Base-by-base conservation (phyloP, 2,113 vertebrate genomes). In the Archocentrus centrarchus region DNA sequence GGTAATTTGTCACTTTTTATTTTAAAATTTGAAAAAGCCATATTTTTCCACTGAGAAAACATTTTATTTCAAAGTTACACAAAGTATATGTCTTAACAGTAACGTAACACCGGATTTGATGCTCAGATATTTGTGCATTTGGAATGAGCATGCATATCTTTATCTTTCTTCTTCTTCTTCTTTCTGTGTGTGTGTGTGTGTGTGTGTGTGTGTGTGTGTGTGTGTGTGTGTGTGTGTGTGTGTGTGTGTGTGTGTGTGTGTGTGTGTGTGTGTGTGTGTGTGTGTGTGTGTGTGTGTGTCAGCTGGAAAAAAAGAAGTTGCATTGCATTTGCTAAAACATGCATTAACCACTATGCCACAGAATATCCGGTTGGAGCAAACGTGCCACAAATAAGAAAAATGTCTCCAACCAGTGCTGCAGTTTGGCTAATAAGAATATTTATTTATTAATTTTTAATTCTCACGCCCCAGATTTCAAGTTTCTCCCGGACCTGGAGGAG, bases 401-500 rank as follows among this genome's bases (percentile, higher is more conserved):
- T 8, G 3, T 11, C 4, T 27, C 20, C 47, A 47, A 44, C 27
- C 11, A 39, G 24, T 47, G 15, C 75, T 27, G 50, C n/a, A 59
- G 20, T 66, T 61, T 32, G 20, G 58, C 10, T 4, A 20, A 1
- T 1, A 59, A 10, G n/a, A n/a, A n/a, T 61, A 24, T 41, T 64
- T 30, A 4, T 30, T 44, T 35, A 3, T 77, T n/a, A 1, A 9
- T 39, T 81, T 68, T 55, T 39, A 39, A 1, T 82, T 76, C 75
- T 55, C 41, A 76, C 18, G 10, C 17, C 0, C 2, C 62, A 96
- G 96, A 93, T 96, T 57, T 89, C 94, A n/a, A 93, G 93, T 89
- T 95, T 96, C 64, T 94, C 93, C 64, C 91, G 95, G 81, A 95
- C 94, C 0, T 99, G 98, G 98, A 96, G 96, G 85, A 97, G 94